Conservation (phyloP, 2,797 vertebrate genomes). For the Argyrosomus regius region DNA sequence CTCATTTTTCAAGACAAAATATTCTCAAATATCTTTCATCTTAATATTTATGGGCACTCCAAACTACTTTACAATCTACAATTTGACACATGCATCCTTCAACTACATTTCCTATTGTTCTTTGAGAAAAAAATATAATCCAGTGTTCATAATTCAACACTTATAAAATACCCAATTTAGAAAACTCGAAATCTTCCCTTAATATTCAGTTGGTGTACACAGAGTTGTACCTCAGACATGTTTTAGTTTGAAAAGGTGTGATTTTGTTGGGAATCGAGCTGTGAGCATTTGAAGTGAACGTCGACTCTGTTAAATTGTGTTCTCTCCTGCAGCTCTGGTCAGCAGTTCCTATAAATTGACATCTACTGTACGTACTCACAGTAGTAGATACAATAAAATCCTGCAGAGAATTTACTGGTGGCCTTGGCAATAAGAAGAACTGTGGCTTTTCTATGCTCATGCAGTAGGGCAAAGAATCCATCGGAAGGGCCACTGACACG, state of each 20-base stretch:
- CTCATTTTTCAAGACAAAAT: too few relatives aligned
- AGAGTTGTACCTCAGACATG: not conserved
- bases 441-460: slow-evolving; percentile 12
- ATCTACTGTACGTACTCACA: not conserved
- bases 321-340: not conserved
- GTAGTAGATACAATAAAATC: not conserved
- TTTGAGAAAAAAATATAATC: not conserved
- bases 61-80: too few relatives aligned
- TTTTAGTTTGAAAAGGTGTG: not conserved
- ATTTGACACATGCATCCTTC: not conserved
- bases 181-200: not conserved
- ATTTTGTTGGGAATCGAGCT: not conserved
- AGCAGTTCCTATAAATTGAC: not conserved
- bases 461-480: not conserved
- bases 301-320: not conserved
- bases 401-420: slow-evolving; percentile 1
- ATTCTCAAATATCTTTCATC: too few relatives aligned
- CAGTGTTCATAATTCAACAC: not conserved
- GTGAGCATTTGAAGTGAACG: not conserved
- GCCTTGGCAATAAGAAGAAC: not conserved
- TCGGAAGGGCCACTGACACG: not conserved
- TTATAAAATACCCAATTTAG: not conserved
- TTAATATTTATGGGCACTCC: too few relatives aligned
- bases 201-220: too few relatives aligned
- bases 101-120: not conserved